These are phyloP conservation scores for Psilopsiagon aymara DNA, from an alignment of 2,113 vertebrate species.

Conservation along the genomic window DNA sequence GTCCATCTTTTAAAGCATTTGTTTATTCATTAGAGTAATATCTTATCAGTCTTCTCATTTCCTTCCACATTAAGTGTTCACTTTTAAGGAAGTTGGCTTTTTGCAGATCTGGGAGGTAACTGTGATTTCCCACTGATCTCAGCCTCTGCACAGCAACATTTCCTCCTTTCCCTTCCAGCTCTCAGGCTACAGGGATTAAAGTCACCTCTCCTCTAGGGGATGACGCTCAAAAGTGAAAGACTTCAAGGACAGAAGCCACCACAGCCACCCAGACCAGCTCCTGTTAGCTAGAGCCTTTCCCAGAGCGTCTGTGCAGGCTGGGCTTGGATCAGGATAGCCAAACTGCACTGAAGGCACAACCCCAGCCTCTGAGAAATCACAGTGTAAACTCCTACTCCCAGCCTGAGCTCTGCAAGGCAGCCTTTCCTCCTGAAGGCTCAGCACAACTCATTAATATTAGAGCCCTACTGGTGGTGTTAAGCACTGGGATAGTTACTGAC, in stretches of 20 bases:
- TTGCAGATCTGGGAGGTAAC: background rate
- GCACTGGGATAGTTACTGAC: background rate
- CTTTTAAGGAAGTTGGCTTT: constrained; percentile 52
- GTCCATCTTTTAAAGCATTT: constrained; percentile 62
- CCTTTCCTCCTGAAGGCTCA: fast-evolving
- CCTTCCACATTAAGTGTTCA: constrained; percentile 45
- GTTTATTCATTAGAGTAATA: constrained; percentile 77
- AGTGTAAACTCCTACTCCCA: background rate
- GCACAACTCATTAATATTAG: background rate
- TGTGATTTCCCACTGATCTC: background rate
- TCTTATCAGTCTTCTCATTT: constrained; percentile 51
- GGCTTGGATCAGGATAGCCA: background rate
- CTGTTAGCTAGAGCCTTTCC: background rate
- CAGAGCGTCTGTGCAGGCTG: background rate
- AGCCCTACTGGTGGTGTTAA: background rate
- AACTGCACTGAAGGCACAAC: background rate
- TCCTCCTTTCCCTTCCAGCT: background rate
- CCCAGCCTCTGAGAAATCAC: background rate
- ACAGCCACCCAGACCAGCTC: background rate
- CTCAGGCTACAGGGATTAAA: background rate
- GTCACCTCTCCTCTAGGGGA: background rate
- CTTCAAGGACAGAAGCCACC: background rate
- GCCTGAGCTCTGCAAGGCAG: background rate
- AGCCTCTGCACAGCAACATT: background rate
- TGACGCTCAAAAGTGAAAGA: background rate